phyloP scores from a whole-genome alignment of 2,113 vertebrate species.

The Planiliza haematocheilus region DNA sequence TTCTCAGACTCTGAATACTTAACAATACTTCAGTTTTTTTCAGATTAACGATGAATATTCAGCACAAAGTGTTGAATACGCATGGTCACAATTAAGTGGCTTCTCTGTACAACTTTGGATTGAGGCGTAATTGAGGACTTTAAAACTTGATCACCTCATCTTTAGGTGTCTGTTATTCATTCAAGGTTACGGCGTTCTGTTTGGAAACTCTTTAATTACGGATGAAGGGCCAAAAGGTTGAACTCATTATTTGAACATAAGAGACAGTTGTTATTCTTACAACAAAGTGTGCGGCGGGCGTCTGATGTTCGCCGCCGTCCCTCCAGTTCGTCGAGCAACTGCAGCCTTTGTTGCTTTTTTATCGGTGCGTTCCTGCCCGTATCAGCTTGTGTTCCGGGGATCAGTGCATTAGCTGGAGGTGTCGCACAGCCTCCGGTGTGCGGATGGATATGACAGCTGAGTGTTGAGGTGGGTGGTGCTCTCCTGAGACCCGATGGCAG shows the following conservation, averaged over 20 bases:
- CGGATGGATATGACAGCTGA: slow-evolving; percentile 65
- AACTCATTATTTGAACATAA: slow-evolving; percentile 18
- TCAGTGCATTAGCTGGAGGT: slow-evolving; percentile 33
- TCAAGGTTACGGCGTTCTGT: slow-evolving; percentile 15
- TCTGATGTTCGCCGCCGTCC: background rate
- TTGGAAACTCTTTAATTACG: slow-evolving; percentile 5
- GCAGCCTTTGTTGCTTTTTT: slow-evolving; percentile 11
- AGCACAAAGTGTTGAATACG: slow-evolving; percentile 3
- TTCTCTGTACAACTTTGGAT: slow-evolving; percentile 17
- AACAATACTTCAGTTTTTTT: slow-evolving; percentile 13
- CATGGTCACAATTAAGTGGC: slow-evolving; percentile 25
- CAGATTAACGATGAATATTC: slow-evolving; percentile 35
- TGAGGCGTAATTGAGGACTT: slow-evolving; percentile 20
- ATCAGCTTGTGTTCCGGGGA: slow-evolving; percentile 26
- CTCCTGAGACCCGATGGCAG: slow-evolving; percentile 69
- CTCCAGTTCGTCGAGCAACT: slow-evolving; percentile 4
- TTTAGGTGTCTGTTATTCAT: slow-evolving; percentile 21
- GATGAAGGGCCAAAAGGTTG: slow-evolving; percentile 24
- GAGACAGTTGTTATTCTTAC: slow-evolving; percentile 7
- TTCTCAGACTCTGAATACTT: slow-evolving; percentile 25
- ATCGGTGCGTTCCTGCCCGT: slow-evolving; percentile 22
- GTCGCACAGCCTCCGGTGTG: slow-evolving; percentile 17
- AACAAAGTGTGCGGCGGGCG: background rate
- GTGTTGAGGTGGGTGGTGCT: slow-evolving; percentile 57
- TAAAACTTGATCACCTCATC: slow-evolving; percentile 30